phyloP scores from a whole-genome alignment of 2,113 vertebrate genomes.

The Egretta garzetta region DNA sequence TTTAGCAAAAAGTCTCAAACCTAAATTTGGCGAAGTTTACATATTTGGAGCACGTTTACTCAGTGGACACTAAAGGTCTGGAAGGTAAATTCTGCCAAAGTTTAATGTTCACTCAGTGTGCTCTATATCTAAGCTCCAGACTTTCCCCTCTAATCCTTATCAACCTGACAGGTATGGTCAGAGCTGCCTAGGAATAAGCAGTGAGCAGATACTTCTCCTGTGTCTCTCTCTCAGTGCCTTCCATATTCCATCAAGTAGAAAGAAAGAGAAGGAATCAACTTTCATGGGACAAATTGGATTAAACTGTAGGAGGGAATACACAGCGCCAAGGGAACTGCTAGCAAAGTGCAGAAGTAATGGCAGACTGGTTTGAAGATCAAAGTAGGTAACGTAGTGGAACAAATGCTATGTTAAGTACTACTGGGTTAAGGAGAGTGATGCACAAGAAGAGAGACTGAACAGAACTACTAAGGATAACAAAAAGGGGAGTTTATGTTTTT shows the following conservation, averaged over 20 bases:
- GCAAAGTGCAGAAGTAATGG: not conserved
- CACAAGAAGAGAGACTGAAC: not conserved
- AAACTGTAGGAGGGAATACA: not conserved
- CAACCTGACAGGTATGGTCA: not conserved
- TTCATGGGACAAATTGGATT: not conserved
- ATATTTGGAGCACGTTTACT: not conserved
- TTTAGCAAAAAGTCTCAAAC: not conserved
- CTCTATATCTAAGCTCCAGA: not conserved
- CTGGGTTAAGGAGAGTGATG: not conserved
- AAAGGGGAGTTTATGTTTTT: not conserved
- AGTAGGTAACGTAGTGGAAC: not conserved
- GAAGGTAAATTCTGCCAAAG: not conserved
- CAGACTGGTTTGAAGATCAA: not conserved
- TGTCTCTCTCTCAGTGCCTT: not conserved
- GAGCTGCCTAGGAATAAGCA: not conserved
- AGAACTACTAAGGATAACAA: not conserved
- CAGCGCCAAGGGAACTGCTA: not conserved
- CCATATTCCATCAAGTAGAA: not conserved
- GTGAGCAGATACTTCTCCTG: not conserved
- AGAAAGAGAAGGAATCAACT: not conserved
- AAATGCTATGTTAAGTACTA: not conserved
- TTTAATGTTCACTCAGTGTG: not conserved
- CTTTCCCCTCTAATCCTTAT: not conserved
- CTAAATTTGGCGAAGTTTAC: not conserved
- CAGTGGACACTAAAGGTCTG: not conserved